Evolutionary conservation across 1,140 invertebrate genomes (phyloP).

Genomic region (Drosophila sp.): DNA sequence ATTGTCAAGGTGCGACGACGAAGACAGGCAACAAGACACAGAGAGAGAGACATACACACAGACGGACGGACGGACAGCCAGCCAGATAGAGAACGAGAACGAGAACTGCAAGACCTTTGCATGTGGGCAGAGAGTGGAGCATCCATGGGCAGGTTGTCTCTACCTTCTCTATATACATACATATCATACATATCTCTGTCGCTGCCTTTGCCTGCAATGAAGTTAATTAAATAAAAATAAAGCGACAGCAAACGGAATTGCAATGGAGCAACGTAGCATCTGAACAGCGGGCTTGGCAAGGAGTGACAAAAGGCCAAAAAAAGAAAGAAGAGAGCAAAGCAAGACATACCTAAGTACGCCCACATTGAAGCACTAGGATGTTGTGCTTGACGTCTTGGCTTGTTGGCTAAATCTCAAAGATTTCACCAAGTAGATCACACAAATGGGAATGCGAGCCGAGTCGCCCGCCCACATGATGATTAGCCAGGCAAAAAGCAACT

Average conservation of each 20-base stretch:
- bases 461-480: conserved; percentile 4
- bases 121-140: conserved; percentile 49
- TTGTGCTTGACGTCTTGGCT: conserved; percentile 3
- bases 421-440: conserved; percentile 12
- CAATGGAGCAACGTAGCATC: conserved; percentile 27
- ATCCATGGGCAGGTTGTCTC: conserved; percentile 23
- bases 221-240: conserved; percentile 79
- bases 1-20: conserved; percentile 74
- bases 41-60: background rate
- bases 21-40: conserved; percentile 32
- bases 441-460: background rate
- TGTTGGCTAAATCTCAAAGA: conserved; percentile 11
- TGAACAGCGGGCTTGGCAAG: conserved; percentile 40
- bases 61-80: background rate
- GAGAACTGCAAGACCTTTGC: conserved; percentile 29
- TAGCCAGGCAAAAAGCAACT: conserved; percentile 7
- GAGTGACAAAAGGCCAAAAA: conserved; percentile 42
- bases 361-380: conserved; percentile 26
- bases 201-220: conserved; percentile 51
- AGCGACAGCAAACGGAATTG: conserved; percentile 70
- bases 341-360: conserved; percentile 31
- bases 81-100: conserved; percentile 1
- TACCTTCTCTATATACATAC: conserved; percentile 7
- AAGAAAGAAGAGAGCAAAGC: conserved; percentile 5
- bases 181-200: conserved; percentile 13